A percentile compares a stretch with the other conserved stretches of the same genome.
These are phyloP conservation scores for Teleogryllus occipitalis DNA, from an alignment of 1,140 invertebrate genomes.

Conservation along the genomic window DNA sequence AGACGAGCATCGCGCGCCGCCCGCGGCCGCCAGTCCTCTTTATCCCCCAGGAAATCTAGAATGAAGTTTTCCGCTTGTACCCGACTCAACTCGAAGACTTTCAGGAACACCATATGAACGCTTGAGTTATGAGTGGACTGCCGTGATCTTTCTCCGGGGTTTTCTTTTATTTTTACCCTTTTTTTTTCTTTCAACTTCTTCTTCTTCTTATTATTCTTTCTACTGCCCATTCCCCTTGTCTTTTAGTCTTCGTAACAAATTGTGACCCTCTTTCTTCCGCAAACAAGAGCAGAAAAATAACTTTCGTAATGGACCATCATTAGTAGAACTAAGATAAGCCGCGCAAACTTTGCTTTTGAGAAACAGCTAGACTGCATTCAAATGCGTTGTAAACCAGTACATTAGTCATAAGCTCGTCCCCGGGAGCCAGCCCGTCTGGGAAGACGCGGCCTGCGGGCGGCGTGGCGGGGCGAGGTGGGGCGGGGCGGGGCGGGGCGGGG, in stretches of 20 bases:
- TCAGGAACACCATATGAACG: background rate
- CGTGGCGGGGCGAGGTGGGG: too few species aligned
- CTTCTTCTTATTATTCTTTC: background rate
- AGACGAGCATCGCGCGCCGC: background rate
- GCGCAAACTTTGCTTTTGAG: constrained; percentile 1
- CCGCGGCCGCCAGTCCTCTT: background rate
- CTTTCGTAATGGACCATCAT: background rate
- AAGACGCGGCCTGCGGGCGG: too few species aligned
- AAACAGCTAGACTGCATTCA: background rate
- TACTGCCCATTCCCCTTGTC: background rate
- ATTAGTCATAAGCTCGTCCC: background rate
- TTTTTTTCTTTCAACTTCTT: background rate
- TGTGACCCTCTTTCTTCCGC: background rate
- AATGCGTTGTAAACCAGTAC: background rate
- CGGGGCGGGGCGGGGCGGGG: too few species aligned
- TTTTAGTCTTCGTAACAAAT: background rate
- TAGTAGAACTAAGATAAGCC: background rate
- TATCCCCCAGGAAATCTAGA: background rate
- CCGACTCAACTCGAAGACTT: background rate
- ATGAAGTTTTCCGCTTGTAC: background rate
- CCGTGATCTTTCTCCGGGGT: background rate
- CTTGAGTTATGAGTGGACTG: background rate
- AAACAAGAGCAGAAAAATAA: background rate
- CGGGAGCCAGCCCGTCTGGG: too few species aligned
- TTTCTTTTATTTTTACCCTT: background rate